Base-by-base conservation (phyloP, 2,888 invertebrate species). In the Hemaris fuciformis region DNA sequence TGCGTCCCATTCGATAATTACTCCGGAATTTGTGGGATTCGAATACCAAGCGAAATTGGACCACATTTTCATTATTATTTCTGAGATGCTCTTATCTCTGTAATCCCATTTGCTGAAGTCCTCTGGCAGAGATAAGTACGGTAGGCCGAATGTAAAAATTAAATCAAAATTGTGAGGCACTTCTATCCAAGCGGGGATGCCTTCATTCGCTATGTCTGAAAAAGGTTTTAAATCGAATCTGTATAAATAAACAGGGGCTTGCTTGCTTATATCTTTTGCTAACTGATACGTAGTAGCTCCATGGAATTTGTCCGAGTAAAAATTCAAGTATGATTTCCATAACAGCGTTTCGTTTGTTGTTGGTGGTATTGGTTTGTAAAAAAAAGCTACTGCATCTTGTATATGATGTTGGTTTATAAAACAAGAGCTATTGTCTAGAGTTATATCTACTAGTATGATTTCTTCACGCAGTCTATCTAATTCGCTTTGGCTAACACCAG, bases 131-230 rank as follows among this genome's bases (percentile, higher is more conserved):
- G 93, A 93, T 93, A 96, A 94, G 81, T 96, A 95, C 0, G 97
- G 97, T 74, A 97, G 93, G 0, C 97, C 97, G 94, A 97, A 97
- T 5, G 96, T 94, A 79, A 96, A 97, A 57, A 97, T 95, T 66
- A 97, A 93, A 82, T 97, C 97, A 70, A 95, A 96, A 82, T 96
- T 95, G 80, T 97, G 97, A 0, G 97, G 96, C 0, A 97, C 97
- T 18, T 95, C 94, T 0, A 96, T 94, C 97, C 97, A 97, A 53
- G 94, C 94, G 0, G 97, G 96, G 25, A 97, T 92, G 59, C 94
- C 94, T 31, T 94, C 94, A 53, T 94, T 93, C 2, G 94, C 95
- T 27, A 93, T 90, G 57, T 93, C 87, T 0, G 96, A 96, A 72
- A 94, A 94, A 0, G 96, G 95, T 69, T 96, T 95, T 71, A 94